Evolutionary conservation across 2,797 vertebrate genomes (phyloP).

Genomic region (Phaenicophaeus curvirostris): DNA sequence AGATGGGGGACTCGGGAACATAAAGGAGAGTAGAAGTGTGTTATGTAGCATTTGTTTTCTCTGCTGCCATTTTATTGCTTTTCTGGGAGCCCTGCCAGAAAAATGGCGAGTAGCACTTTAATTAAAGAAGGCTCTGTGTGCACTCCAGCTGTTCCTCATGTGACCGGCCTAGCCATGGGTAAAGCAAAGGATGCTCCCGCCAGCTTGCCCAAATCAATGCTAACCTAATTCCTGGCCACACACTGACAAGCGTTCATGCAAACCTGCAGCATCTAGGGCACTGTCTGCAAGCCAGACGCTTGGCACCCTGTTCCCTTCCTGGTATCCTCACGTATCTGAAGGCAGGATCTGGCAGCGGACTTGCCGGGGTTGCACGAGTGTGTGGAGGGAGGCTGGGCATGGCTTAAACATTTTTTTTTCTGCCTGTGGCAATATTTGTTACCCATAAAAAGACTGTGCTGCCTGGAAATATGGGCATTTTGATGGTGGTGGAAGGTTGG

Average conservation of each 20-base stretch:
- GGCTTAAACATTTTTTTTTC: not conserved
- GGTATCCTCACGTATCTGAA: not conserved
- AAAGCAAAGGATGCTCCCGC: constrained; percentile 38
- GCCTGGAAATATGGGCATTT: not conserved
- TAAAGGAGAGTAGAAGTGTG: constrained; percentile 39
- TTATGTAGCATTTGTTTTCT: constrained; percentile 59
- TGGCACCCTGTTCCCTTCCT: fast-evolving
- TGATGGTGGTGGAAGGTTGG: not conserved
- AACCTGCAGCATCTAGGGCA: not conserved
- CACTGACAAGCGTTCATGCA: not conserved
- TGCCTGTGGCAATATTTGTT: not conserved
- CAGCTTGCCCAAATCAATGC: not conserved
- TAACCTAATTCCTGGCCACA: constrained; percentile 25
- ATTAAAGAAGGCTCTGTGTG: constrained; percentile 66
- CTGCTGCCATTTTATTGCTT: constrained; percentile 66
- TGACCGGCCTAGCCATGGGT: constrained; percentile 26
- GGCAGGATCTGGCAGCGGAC: not conserved
- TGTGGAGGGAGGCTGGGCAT: fast-evolving
- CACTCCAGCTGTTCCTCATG: constrained; percentile 65
- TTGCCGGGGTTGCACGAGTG: not conserved
- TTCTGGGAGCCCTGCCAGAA: constrained; percentile 63
- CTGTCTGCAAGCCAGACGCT: not conserved
- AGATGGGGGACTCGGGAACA: not conserved
- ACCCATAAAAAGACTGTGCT: not conserved
- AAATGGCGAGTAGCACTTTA: constrained; percentile 57